Conservation (phyloP, 1,140 invertebrate species). For the Stenopsyche tienmushanensis region DNA sequence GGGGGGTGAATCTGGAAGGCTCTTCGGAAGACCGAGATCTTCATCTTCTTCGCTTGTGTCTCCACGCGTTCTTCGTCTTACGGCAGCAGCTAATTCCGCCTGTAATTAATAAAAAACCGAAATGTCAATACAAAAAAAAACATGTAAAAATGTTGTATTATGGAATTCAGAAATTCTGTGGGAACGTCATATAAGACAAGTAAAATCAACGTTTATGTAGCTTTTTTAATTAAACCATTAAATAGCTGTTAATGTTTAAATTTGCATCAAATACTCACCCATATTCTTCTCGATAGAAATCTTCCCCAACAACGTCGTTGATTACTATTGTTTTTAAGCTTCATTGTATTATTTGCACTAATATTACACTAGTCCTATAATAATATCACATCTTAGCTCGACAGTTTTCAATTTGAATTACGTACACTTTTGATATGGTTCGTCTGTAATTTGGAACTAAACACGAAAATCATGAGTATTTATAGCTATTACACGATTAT, state of each 20-base stretch:
- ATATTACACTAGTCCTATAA: constrained; percentile 9
- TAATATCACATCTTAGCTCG: background rate
- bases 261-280: too few relatives aligned
- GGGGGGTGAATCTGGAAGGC: constrained; percentile 61
- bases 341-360: constrained; percentile 15
- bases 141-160: background rate
- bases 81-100: constrained; percentile 64
- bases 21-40: constrained; percentile 64
- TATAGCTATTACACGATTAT: background rate
- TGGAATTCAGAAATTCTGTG: background rate
- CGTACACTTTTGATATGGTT: background rate
- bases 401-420: background rate
- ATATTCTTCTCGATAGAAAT: constrained; percentile 37
- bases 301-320: constrained; percentile 38
- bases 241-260: background rate
- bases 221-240: constrained; percentile 2
- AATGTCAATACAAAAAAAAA: background rate
- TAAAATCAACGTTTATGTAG: too few relatives aligned
- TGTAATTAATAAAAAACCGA: constrained; percentile 46
- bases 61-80: constrained; percentile 56
- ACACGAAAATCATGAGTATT: too few relatives aligned
- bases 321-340: constrained; percentile 25
- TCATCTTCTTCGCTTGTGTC: constrained; percentile 62
- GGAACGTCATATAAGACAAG: background rate
- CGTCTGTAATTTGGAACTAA: too few relatives aligned